Percentiles rank a stretch among this genome's conserved stretches.
Conservation (phyloP, 2,113 vertebrate genomes). For the Saguinus imperator region DNA sequence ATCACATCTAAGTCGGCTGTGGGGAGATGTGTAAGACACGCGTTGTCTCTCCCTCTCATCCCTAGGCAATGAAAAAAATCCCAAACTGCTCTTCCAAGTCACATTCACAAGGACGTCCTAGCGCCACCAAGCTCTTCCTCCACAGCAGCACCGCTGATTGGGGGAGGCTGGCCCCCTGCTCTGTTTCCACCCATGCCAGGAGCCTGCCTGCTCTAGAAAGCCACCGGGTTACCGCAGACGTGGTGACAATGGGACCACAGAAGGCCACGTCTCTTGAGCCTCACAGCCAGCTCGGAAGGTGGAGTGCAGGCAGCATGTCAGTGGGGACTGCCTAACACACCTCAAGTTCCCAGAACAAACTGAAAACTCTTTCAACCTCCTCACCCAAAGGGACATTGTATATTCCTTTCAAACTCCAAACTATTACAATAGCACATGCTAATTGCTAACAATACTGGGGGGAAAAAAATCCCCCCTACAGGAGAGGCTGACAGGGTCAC, state of each 20-base stretch:
- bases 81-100: constrained; percentile 78
- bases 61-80: constrained; percentile 68
- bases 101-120: constrained; percentile 70
- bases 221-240: constrained; percentile 55
- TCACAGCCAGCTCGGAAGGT: background rate
- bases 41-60: constrained; percentile 52
- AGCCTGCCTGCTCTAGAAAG: constrained; percentile 29
- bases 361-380: constrained; percentile 5
- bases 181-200: constrained; percentile 25
- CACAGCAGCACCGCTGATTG: constrained; percentile 40
- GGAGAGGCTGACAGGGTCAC: constrained; percentile 75
- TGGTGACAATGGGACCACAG: constrained; percentile 18
- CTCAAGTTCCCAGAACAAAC: constrained; percentile 11
- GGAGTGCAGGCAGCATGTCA: background rate
- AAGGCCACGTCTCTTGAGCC: constrained; percentile 41
- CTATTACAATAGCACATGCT: constrained; percentile 27
- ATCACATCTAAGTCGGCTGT: constrained; percentile 48
- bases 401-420: constrained; percentile 57
- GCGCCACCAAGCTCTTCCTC: constrained; percentile 77
- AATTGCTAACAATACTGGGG: constrained; percentile 48
- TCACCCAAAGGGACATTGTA: constrained; percentile 25
- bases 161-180: constrained; percentile 65
- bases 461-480: background rate
- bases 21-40: constrained; percentile 62
- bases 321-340: background rate